phyloP scores from a whole-genome alignment of 2,888 invertebrate genomes.

The Limnephilus rhombicus region DNA sequence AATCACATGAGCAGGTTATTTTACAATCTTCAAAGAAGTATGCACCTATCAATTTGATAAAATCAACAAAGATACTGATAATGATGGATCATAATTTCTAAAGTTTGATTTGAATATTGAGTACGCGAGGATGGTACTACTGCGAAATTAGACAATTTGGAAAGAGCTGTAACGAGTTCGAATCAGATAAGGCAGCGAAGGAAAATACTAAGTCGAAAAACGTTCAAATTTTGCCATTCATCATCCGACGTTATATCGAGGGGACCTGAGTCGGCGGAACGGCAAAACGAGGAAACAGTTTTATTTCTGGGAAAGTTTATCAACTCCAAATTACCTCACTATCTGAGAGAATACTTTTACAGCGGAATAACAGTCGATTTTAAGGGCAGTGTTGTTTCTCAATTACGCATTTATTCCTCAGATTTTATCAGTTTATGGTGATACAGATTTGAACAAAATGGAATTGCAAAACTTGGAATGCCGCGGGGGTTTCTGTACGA shows the following conservation, averaged over 20 bases:
- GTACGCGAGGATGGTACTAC: neutral
- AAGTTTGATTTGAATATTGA: conserved; percentile 29
- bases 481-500: conserved; percentile 51
- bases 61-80: conserved; percentile 1
- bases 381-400: conserved; percentile 57
- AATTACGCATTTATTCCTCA: conserved; percentile 53
- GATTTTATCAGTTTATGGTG: conserved; percentile 64
- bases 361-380: conserved; percentile 30
- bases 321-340: conserved; percentile 61
- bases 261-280: conserved; percentile 6
- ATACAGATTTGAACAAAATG: conserved; percentile 65
- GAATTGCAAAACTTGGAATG: conserved; percentile 42
- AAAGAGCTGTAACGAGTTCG: conserved; percentile 36
- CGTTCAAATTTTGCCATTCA: conserved; percentile 61
- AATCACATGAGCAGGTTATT: no score
- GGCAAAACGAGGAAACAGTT: conserved; percentile 38
- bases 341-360: conserved; percentile 43
- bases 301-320: conserved; percentile 55
- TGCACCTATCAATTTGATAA: neutral
- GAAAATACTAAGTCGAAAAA: conserved; percentile 62
- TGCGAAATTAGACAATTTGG: conserved; percentile 57
- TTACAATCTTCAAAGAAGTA: neutral
- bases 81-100: conserved; percentile 14
- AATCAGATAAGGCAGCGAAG: conserved; percentile 61
- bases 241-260: conserved; percentile 38